These are phyloP conservation scores for Brenthis daphne DNA, from an alignment of 2,888 invertebrate genomes.

Conservation along the genomic window DNA sequence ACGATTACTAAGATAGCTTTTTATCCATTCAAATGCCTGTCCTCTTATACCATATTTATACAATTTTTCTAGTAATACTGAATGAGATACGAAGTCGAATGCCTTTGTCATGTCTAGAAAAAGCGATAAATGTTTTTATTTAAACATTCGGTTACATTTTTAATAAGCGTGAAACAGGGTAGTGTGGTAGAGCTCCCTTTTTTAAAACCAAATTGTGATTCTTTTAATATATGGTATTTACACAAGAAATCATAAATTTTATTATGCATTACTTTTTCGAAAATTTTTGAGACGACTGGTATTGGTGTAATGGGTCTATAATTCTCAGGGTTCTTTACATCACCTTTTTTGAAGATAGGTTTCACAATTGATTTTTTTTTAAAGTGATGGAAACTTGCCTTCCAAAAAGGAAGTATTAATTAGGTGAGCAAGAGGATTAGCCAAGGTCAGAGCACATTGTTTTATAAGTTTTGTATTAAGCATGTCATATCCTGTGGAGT, in stretches of 20 bases:
- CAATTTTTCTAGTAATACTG: constrained; percentile 5
- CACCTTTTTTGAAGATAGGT: neutral
- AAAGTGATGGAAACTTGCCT: too few species aligned
- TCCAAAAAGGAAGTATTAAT: too few species aligned
- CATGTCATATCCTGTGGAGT: too few species aligned
- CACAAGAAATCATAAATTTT: neutral
- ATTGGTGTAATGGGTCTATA: constrained; percentile 14
- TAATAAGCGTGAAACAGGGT: too few species aligned
- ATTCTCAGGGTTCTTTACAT: neutral
- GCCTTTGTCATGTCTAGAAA: neutral
- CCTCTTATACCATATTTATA: constrained; percentile 7
- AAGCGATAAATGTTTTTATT: constrained; percentile 6
- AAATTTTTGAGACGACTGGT: constrained; percentile 15
- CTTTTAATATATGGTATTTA: too few species aligned
- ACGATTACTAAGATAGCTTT: constrained; percentile 8
- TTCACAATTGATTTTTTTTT: too few species aligned
- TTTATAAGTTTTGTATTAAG: too few species aligned
- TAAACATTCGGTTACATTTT: neutral
- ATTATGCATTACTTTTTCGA: constrained; percentile 10
- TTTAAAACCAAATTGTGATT: too few species aligned
- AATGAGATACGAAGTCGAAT: neutral
- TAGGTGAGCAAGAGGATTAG: too few species aligned
- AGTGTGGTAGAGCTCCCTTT: too few species aligned
- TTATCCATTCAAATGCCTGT: constrained; percentile 1
- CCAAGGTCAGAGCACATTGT: too few species aligned